Base-by-base conservation (phyloP, 2,797 vertebrate species). In the Malurus splendens region DNA sequence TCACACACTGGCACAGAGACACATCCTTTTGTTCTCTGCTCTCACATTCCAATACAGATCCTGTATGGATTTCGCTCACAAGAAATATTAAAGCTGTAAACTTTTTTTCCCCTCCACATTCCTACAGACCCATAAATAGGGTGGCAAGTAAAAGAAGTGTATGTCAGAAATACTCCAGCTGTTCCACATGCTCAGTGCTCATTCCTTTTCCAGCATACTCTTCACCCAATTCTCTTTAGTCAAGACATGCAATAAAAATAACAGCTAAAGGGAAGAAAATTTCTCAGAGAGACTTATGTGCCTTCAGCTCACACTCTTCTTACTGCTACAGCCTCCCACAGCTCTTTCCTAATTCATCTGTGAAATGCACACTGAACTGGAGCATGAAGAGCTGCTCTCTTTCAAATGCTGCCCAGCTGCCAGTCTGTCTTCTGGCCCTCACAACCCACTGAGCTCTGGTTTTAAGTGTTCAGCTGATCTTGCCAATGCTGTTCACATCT, bases 71-170 rank as follows among this genome's bases (percentile, higher is more conserved):
- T 93, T 94, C 64, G 52, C 90, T 95, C 93, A 88, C 68, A 93
- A 87, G 82, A 90, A 94, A 86, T 89, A 95, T 89, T 92, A 92
- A 95, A 88, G 95, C 76, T 92, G 86, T 96, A 94, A 95, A 95
- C 41, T 61, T 73, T 91, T 78, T 78, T 60, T 54, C 32, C 84
- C 76, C 68, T 93, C n/a, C 57, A 76, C 90, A 94, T 95, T 96
- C 86, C 90, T 84, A 33, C 59, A 73, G 62, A 84, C 54, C 76
- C 61, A 90, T 95, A 87, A 93, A 88, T 59, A 91, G 77, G 75
- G 84, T 92, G 76, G 92, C 82, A 92, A 92, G 85, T 86, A 86
- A 83, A 87, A 93, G 70, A 92, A 86, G 82, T 60, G 85, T 70
- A 78, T 92, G 87, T 92, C 90, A 95, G 94, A 95, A 93, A 90